Percentiles rank a stretch among this genome's conserved stretches.
Conservation (phyloP, 2,113 vertebrate genomes). For the Melanerpes formicivorus region DNA sequence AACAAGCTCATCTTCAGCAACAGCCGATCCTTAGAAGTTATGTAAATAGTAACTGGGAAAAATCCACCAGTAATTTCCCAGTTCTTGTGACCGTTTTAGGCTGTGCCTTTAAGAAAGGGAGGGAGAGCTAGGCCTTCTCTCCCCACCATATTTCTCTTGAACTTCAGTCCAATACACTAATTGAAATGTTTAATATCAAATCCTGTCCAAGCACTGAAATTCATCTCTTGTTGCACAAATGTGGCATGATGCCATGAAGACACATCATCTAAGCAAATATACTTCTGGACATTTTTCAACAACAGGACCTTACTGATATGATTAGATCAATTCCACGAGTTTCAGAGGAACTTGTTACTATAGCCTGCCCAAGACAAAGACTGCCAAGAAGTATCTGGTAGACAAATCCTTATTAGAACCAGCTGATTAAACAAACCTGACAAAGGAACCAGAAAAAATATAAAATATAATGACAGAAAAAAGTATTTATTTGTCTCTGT, state of each 20-base stretch:
- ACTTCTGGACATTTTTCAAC: neutral
- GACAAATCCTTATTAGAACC: neutral
- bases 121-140: no score
- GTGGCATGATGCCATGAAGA: neutral
- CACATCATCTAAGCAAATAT: neutral
- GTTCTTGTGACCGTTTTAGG: neutral
- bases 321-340: neutral
- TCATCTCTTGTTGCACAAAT: neutral
- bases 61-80: neutral
- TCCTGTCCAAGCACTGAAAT: neutral
- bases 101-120: no score
- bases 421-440: neutral
- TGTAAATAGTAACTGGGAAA: neutral
- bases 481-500: neutral
- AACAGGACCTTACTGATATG: neutral
- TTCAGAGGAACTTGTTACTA: neutral
- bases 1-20: neutral
- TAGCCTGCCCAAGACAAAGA: neutral
- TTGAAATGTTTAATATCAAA: conserved; percentile 27
- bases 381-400: neutral
- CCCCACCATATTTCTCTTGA: neutral
- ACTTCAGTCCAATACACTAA: conserved; percentile 8
- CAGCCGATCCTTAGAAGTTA: neutral
- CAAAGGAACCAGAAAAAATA: neutral
- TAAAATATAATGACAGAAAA: neutral